Conservation (phyloP, 2,888 invertebrate species). For the Ditula angustiorana region DNA sequence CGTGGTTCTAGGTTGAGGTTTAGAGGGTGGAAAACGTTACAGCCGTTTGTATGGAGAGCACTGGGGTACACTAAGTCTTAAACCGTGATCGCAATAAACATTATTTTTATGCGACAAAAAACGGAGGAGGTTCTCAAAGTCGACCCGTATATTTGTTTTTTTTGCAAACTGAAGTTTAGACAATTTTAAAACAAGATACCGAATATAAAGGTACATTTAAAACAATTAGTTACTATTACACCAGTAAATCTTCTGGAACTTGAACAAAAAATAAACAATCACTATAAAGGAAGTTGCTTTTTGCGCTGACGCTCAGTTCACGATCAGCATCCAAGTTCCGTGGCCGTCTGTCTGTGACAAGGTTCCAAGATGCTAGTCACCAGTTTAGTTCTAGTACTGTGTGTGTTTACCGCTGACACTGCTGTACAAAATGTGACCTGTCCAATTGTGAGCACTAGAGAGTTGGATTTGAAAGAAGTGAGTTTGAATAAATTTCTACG, state of each 20-base stretch:
- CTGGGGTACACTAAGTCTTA: too few species aligned
- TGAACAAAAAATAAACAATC: conserved; percentile 54
- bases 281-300: conserved; percentile 62
- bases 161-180: background rate
- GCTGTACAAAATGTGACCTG: conserved; percentile 67
- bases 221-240: background rate
- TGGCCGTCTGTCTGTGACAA: conserved; percentile 46
- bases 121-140: too few species aligned
- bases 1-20: too few species aligned
- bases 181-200: background rate
- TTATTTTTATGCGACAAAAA: too few species aligned
- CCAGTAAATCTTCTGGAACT: conserved; percentile 45
- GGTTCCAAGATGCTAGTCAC: conserved; percentile 60
- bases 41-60: too few species aligned
- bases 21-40: too few species aligned
- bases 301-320: conserved; percentile 61
- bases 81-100: too few species aligned
- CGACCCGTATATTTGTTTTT: too few species aligned
- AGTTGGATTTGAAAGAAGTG: conserved; percentile 77
- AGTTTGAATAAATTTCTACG: too few species aligned
- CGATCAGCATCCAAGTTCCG: conserved; percentile 48
- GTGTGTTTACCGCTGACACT: conserved; percentile 56
- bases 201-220: background rate
- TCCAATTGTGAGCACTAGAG: conserved; percentile 64
- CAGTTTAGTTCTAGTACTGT: conserved; percentile 55